Percentiles rank a stretch among this genome's conserved stretches.
These are phyloP conservation scores for Vesta saturnalis DNA, from an alignment of 2,888 invertebrate genomes.

Conservation along the genomic window DNA sequence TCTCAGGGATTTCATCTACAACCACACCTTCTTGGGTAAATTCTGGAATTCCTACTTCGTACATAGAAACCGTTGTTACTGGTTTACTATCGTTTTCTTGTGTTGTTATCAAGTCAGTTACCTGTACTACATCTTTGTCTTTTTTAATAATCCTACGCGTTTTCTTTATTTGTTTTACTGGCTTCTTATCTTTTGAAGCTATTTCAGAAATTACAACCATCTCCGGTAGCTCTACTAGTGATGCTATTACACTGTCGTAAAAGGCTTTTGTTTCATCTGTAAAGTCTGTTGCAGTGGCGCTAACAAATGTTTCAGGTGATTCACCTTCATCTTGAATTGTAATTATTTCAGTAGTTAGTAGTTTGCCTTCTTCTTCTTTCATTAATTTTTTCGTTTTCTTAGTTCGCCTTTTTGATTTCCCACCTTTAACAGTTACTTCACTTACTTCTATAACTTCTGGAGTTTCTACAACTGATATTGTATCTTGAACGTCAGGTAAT, in stretches of 20 bases:
- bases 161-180: conserved; percentile 44
- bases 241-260: conserved; percentile 42
- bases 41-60: conserved; percentile 19
- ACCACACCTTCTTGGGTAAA: conserved; percentile 51
- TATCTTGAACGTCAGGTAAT: conserved; percentile 44
- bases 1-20: background rate
- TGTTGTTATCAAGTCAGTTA: conserved; percentile 56
- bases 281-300: conserved; percentile 37
- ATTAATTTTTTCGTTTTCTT: background rate
- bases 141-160: conserved; percentile 44
- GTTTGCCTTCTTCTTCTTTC: background rate
- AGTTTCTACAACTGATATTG: conserved; percentile 30
- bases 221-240: conserved; percentile 49
- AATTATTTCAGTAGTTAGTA: background rate
- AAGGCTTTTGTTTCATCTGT: conserved; percentile 52
- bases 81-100: conserved; percentile 54
- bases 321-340: background rate
- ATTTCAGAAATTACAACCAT: conserved; percentile 41
- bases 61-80: conserved; percentile 39
- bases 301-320: conserved; percentile 37
- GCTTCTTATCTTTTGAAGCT: conserved; percentile 26
- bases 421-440: conserved; percentile 48
- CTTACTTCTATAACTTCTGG: conserved; percentile 29
- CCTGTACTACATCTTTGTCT: conserved; percentile 50
- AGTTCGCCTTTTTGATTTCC: conserved; percentile 40